phyloP scores from a whole-genome alignment of 2,888 invertebrate genomes.

The Mythimna loreyi region DNA sequence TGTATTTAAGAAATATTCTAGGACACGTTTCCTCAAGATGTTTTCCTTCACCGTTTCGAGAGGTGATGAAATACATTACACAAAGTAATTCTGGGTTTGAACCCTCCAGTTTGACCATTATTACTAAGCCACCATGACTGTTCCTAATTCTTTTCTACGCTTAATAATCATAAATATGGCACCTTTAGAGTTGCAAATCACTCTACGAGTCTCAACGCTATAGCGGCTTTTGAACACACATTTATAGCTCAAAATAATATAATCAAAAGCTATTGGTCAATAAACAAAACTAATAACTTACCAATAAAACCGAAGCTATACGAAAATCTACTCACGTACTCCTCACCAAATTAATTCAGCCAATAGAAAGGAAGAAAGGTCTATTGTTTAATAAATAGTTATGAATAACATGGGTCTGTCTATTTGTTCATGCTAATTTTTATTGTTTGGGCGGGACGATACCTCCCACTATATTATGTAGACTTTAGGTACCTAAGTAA shows the following conservation, averaged over 20 bases:
- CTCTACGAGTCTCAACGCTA: neutral
- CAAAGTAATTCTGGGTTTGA: no score
- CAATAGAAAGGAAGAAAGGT: constrained; percentile 59
- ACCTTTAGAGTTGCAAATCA: no score
- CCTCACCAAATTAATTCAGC: constrained; percentile 53
- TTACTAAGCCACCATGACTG: no score
- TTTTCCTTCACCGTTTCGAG: no score
- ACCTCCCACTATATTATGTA: constrained; percentile 29
- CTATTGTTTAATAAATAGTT: constrained; percentile 45
- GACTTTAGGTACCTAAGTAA: neutral
- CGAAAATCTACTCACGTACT: constrained; percentile 60
- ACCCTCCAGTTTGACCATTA: no score
- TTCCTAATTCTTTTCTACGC: no score
- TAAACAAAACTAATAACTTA: neutral
- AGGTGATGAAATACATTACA: no score
- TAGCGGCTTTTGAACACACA: neutral
- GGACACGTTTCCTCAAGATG: no score
- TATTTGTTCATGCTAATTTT: constrained; percentile 49
- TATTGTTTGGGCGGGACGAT: constrained; percentile 44
- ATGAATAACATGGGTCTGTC: constrained; percentile 27
- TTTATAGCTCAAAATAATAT: neutral
- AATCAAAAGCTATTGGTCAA: constrained; percentile 16
- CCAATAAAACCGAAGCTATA: constrained; percentile 39
- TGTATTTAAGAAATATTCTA: no score
- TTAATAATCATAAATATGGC: no score